phyloP scores from a whole-genome alignment of 2,797 vertebrate species.

The Dryobates pubescens region DNA sequence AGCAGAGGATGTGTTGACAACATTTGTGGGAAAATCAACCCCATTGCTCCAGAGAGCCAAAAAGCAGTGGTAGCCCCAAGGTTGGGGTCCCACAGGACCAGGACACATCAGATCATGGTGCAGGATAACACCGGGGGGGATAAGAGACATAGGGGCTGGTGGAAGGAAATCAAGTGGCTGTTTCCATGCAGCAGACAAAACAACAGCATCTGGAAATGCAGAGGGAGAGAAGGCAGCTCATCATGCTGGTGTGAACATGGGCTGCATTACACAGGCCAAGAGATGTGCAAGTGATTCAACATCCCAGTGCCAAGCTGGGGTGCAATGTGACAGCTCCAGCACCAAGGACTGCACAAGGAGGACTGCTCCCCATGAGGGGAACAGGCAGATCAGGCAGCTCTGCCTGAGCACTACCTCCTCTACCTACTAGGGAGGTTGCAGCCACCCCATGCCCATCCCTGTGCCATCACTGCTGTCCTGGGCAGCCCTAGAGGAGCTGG shows the following conservation, averaged over 20 bases:
- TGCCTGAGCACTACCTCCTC: background rate
- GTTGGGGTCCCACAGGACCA: background rate
- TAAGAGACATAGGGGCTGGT: background rate
- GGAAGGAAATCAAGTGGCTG: background rate
- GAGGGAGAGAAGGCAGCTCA: background rate
- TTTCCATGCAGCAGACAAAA: background rate
- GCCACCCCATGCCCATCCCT: background rate
- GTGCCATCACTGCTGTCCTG: background rate
- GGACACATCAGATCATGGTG: background rate
- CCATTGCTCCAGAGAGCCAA: background rate
- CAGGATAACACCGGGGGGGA: rapidly evolving
- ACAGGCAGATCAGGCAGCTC: background rate
- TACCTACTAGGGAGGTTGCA: background rate
- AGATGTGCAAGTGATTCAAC: background rate
- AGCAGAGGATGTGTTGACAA: background rate
- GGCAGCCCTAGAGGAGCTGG: background rate
- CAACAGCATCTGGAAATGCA: rapidly evolving
- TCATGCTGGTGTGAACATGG: background rate
- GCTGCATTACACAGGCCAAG: rapidly evolving
- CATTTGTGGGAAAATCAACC: background rate
- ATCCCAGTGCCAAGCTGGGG: background rate
- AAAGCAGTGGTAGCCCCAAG: background rate
- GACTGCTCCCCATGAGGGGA: background rate
- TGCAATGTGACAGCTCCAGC: rapidly evolving
- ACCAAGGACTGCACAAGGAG: background rate